phyloP scores from a whole-genome alignment of 2,797 vertebrate genomes.

The Zenarchopterus dispar region DNA sequence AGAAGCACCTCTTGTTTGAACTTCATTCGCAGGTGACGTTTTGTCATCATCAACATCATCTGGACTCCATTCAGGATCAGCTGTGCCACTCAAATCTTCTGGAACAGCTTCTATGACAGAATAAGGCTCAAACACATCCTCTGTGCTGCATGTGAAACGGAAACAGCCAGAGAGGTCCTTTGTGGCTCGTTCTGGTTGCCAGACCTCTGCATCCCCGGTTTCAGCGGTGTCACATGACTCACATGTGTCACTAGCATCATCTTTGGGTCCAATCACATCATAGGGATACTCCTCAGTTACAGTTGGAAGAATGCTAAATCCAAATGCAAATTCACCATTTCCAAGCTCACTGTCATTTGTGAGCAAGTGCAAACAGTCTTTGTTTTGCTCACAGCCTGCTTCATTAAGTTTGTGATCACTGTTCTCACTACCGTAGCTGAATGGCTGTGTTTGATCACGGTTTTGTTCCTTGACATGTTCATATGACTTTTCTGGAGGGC shows the following conservation, averaged over 20 bases:
- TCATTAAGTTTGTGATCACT: slow-evolving; percentile 31
- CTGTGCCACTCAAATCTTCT: slow-evolving; percentile 56
- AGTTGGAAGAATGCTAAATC: slow-evolving; percentile 74
- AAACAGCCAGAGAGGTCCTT: slow-evolving; percentile 82
- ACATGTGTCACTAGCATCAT: slow-evolving; percentile 76
- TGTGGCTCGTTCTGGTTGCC: slow-evolving; percentile 84
- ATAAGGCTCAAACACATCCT: slow-evolving; percentile 83
- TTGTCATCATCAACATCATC: slow-evolving; percentile 61
- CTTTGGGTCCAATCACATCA: slow-evolving; percentile 80
- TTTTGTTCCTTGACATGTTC: slow-evolving; percentile 46
- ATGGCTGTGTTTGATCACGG: slow-evolving; percentile 37
- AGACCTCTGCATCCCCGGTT: slow-evolving; percentile 71
- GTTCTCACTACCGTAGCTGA: slow-evolving; percentile 33
- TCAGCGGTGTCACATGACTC: slow-evolving; percentile 74
- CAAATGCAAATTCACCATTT: slow-evolving; percentile 64
- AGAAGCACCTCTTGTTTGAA: slow-evolving; percentile 46
- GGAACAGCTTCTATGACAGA: slow-evolving; percentile 82
- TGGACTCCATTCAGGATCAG: slow-evolving; percentile 76
- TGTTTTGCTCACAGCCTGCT: slow-evolving; percentile 38
- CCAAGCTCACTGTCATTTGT: slow-evolving; percentile 49
- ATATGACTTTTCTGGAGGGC: slow-evolving; percentile 25
- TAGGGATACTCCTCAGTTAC: slow-evolving; percentile 80
- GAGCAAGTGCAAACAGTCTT: slow-evolving; percentile 40
- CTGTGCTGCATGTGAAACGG: slow-evolving; percentile 79
- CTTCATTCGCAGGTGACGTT: slow-evolving; percentile 33